Base-by-base conservation (phyloP, 23 tunicate genomes). In the Styela plicata region DNA sequence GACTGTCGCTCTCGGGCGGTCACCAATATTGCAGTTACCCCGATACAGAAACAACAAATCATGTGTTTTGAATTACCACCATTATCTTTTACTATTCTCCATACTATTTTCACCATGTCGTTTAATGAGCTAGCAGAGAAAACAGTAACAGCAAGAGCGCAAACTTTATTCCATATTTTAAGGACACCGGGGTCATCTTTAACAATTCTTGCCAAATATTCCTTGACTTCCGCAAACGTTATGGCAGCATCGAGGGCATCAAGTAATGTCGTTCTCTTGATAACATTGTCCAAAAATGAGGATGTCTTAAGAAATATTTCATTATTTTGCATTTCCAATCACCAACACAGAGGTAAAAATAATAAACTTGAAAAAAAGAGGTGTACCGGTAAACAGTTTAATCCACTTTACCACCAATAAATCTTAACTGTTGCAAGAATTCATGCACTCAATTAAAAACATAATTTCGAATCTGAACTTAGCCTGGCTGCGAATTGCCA, bases 81-180 rank as follows among this genome's bases (percentile, higher is more conserved):
- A 35, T 86, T 86, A 29, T 73, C 63, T 37, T 86, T 86, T 13
- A 74, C 85, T 29, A 82, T 86, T 62, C 90, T 62, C 90, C 90
- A 86, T 1, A 65, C 34, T 57, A 86, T 80, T 74, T 86, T 86
- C 0, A 80, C 52, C 63, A 79, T 73, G 75, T 86, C 84, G 52
- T 80, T 80, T n/a, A 86, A 64, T 61, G 32, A 57, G 19, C 33
- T 70, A 63, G 66, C 26, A 20, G 69, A 1, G 1, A 44, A 30
- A 63, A 86, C 82, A 63, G 37, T 61, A 5, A 16, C 7, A 2
- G 81, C 84, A 70, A 86, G 36, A 63, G 65, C 23, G 29, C 44
- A 2, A 57, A 80, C 69, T 73, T 73, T 86, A 24, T 69, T 26
- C 66, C 24, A 21, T 30, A 80, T 21, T 22, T 29, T 77, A 26